Conservation (phyloP, 1,140 invertebrate genomes). For the Cydia strobilella region DNA sequence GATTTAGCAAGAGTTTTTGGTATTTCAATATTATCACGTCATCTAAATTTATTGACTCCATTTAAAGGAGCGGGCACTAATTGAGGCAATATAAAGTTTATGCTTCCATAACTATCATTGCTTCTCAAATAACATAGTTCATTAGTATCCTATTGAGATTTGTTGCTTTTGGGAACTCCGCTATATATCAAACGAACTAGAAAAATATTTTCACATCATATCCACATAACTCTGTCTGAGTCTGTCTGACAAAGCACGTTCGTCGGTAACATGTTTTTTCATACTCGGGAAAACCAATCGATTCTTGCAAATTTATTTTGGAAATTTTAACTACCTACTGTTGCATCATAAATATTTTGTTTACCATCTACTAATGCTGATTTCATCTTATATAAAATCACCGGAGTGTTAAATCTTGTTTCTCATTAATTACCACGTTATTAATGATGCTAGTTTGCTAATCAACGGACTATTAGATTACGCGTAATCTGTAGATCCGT, state of each 20-base stretch:
- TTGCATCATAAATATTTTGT: background rate
- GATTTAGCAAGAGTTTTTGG: constrained; percentile 6
- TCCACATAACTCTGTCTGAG: background rate
- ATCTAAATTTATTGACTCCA: constrained; percentile 5
- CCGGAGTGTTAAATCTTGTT: background rate
- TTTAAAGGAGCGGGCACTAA: background rate
- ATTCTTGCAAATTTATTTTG: constrained; percentile 2
- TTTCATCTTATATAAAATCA: constrained; percentile 12
- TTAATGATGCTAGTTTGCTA: background rate
- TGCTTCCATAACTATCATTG: constrained; percentile 6
- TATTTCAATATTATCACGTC: constrained; percentile 20
- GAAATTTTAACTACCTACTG: background rate
- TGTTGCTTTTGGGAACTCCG: background rate
- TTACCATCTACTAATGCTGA: background rate
- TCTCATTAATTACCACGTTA: constrained; percentile 23
- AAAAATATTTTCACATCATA: background rate
- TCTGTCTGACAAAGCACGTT: background rate
- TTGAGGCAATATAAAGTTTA: constrained; percentile 15
- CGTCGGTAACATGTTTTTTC: constrained; percentile 1
- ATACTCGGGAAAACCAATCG: constrained; percentile 17
- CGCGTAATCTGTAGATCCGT: background rate
- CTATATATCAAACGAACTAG: constrained; percentile 2
- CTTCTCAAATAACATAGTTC: constrained; percentile 14
- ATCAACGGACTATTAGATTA: constrained; percentile 14
- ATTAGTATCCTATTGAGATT: background rate